Percentiles rank a stretch among this genome's conserved stretches.
These are phyloP conservation scores for Gymnocypris eckloni DNA, from an alignment of 2,797 vertebrate species.

Conservation along the genomic window DNA sequence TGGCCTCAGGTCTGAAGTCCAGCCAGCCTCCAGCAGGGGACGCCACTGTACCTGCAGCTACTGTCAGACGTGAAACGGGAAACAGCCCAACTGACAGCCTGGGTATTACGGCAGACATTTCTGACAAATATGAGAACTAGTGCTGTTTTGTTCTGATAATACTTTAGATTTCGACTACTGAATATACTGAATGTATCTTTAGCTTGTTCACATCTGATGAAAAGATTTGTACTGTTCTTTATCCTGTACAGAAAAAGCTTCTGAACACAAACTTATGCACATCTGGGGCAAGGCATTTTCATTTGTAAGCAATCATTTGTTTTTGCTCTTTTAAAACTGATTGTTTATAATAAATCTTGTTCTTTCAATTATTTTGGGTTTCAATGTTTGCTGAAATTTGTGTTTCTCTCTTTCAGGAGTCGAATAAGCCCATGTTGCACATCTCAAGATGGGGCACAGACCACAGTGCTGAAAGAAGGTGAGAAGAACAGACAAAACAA, in stretches of 20 bases:
- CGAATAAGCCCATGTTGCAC: conserved; percentile 58
- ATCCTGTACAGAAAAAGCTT: conserved; percentile 63
- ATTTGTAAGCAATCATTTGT: conserved; percentile 67
- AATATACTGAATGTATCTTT: not conserved
- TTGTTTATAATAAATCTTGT: not conserved
- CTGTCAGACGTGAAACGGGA: conserved; percentile 60
- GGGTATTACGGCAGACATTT: conserved; percentile 58
- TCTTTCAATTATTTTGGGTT: not conserved
- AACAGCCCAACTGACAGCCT: conserved; percentile 51
- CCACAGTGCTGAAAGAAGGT: conserved; percentile 71
- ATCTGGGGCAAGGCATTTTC: conserved; percentile 60
- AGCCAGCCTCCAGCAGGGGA: conserved; percentile 65
- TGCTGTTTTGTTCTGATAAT: not conserved
- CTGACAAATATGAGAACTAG: not conserved
- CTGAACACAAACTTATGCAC: conserved; percentile 63
- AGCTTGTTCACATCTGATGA: not conserved
- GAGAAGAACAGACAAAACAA: conserved; percentile 38
- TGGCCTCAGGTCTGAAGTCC: conserved; percentile 45
- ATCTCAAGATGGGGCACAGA: conserved; percentile 59
- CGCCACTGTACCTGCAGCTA: conserved; percentile 28
- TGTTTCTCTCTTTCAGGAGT: conserved; percentile 63
- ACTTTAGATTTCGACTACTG: not conserved
- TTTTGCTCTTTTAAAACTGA: not conserved
- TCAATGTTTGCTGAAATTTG: not conserved
- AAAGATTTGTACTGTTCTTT: not conserved